These are phyloP conservation scores for Chironomus tepperi DNA, from an alignment of 1,140 invertebrate genomes.

Conservation along the genomic window DNA sequence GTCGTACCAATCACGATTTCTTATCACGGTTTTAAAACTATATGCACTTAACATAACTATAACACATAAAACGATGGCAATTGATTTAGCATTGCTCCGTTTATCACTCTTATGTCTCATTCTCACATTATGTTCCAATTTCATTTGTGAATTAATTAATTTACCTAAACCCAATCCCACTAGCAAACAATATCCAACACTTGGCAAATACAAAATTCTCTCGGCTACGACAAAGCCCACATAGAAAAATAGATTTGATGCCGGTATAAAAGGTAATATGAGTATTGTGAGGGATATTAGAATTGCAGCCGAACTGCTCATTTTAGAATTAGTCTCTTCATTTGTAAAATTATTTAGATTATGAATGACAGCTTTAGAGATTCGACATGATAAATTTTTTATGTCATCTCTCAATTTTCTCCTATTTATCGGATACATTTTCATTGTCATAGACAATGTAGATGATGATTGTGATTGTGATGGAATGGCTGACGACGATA, in stretches of 20 bases:
- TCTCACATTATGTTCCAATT: constrained; percentile 36
- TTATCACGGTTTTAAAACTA: constrained; percentile 63
- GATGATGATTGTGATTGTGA: background rate
- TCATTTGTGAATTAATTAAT: constrained; percentile 31
- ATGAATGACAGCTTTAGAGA: background rate
- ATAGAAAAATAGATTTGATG: constrained; percentile 88
- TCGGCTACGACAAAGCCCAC: constrained; percentile 97
- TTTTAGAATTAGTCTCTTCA: background rate
- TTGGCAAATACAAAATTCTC: constrained; percentile 88
- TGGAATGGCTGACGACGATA: background rate
- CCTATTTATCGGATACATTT: background rate
- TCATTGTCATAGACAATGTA: background rate
- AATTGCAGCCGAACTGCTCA: constrained; percentile 40
- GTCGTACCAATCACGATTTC: constrained; percentile 85
- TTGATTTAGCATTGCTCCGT: constrained; percentile 42
- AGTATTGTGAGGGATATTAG: constrained; percentile 65
- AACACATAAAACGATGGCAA: constrained; percentile 43
- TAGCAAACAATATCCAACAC: constrained; percentile 88
- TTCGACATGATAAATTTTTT: background rate
- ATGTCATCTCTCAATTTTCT: background rate
- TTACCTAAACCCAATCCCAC: constrained; percentile 64
- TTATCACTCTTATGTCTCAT: constrained; percentile 29
- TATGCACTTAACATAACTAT: constrained; percentile 58
- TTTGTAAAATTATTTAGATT: background rate
- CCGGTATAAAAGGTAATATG: constrained; percentile 85